Conservation (phyloP, 2,888 invertebrate genomes). For the Platycheirus albimanus region DNA sequence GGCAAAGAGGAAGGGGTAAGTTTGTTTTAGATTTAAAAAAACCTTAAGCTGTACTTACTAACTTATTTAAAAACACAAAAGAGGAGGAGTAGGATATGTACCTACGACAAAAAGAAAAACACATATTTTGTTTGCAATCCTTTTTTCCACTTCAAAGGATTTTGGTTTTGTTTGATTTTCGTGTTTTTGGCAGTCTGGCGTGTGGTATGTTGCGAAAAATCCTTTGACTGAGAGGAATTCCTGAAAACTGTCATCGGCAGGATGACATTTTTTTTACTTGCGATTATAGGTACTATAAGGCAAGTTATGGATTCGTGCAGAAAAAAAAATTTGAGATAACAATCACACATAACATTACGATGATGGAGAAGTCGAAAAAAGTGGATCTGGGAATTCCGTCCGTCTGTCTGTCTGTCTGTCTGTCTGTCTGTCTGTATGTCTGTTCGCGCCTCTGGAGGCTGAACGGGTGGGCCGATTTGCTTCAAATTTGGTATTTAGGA, state of each 20-base stretch:
- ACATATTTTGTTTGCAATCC: constrained; percentile 39
- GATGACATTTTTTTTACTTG: constrained; percentile 23
- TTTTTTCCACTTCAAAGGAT: constrained; percentile 69
- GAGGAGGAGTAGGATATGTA: constrained; percentile 13
- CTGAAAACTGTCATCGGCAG: constrained; percentile 56
- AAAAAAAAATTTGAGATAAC: no score
- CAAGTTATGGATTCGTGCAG: no score
- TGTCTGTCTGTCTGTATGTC: no score
- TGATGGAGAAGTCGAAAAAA: no score
- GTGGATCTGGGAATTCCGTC: no score
- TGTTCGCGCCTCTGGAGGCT: no score
- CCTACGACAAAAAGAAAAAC: neutral
- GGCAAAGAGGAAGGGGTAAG: constrained; percentile 95
- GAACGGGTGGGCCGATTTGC: no score
- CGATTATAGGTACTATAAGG: no score
- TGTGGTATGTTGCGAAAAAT: constrained; percentile 53
- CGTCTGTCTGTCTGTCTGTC: no score
- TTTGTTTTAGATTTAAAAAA: constrained; percentile 70
- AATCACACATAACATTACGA: no score
- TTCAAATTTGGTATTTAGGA: no score
- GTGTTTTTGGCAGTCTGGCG: constrained; percentile 62
- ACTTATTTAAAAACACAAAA: constrained; percentile 14
- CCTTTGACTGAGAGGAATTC: constrained; percentile 53
- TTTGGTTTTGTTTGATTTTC: constrained; percentile 37
- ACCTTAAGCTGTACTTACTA: neutral